Conservation (phyloP, 1,140 invertebrate genomes). For the Drosophila subpulchrella region DNA sequence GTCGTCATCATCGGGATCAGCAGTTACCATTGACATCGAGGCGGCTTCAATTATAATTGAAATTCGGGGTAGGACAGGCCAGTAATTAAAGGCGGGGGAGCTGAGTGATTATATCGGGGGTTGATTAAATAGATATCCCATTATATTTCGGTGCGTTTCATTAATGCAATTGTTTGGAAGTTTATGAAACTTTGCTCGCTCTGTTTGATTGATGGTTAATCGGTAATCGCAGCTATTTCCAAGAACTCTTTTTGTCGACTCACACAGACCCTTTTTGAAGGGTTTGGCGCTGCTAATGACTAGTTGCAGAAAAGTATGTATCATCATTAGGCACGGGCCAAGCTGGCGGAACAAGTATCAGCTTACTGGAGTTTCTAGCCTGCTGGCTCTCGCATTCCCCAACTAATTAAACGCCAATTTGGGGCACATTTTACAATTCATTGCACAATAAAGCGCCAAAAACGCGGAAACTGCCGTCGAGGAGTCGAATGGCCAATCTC, state of each 20-base stretch:
- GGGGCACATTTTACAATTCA: constrained; percentile 71
- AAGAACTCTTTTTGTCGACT: constrained; percentile 37
- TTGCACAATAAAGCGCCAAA: constrained; percentile 70
- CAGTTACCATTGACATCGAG: constrained; percentile 52
- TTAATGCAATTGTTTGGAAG: constrained; percentile 1
- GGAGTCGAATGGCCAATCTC: constrained; percentile 23
- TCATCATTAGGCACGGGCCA: constrained; percentile 65
- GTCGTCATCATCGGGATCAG: constrained; percentile 36
- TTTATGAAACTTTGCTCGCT: constrained; percentile 3
- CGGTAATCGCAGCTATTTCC: constrained; percentile 12
- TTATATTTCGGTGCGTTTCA: constrained; percentile 14
- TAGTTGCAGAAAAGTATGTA: constrained; percentile 55
- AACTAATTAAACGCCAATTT: constrained; percentile 75
- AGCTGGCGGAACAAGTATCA: constrained; percentile 47
- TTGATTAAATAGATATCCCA: constrained; percentile 41
- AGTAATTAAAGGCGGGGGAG: constrained; percentile 29
- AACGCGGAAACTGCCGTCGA: constrained; percentile 42
- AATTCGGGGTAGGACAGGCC: constrained; percentile 19
- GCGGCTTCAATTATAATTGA: constrained; percentile 64
- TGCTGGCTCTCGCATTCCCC: constrained; percentile 22
- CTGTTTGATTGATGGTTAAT: constrained; percentile 40
- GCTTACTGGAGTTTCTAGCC: constrained; percentile 28
- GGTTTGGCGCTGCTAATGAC: constrained; percentile 58
- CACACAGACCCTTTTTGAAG: constrained; percentile 58
- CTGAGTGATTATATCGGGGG: constrained; percentile 30